Evolutionary conservation across 2,888 invertebrate genomes (phyloP), one percentile per base, ranked within the genome.

Genomic region (Parasteatoda lunata): DNA sequence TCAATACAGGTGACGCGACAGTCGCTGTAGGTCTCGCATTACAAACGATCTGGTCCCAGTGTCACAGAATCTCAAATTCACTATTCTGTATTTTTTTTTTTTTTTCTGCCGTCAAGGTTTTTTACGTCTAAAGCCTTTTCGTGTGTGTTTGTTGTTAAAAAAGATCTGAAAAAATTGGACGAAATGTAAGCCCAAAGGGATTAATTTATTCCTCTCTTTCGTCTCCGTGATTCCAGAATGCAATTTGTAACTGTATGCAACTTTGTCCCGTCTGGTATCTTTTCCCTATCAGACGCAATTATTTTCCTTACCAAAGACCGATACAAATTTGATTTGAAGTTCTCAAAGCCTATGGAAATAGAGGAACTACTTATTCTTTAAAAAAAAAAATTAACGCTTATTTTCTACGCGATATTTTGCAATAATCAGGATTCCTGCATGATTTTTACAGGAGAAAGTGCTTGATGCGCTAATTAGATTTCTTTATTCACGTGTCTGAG

Each of bases 1-100:
- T 86, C 85, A 80, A 86, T 86, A 86, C 80, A 86, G 85, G 85
- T 86, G 85, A 80, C 80, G 80, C 84, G 69, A 64, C 13, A 54
- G 79, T 65, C 69, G 79, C 64, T 15, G 7, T 59, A 70, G 80
- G 80, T 77, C 76, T 86, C 85, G 85, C 80, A 86, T 86, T 80
- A 86, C 85, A 80, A 86, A 86, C 85, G 77, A 72, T 65, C 66
- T 48, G 30, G 13, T 15, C 59, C 45, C 47, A 59, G 59, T 15
- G 15, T 51, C 72, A 30, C 77, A 78, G 66, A 73, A 49, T 66
- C 72, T 72, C 69, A 79, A 72, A 77, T 72, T 70, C 65, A 15
- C 15, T 47, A 13, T 52, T 47, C 45, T 51, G 9, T n/a, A 49
- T 66, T 13, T 49, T 77, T 77, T 68, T 49, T 77, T 77, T 68